Conservation (phyloP, 2,797 vertebrate species). For the Heteromormyrus szaboi region DNA sequence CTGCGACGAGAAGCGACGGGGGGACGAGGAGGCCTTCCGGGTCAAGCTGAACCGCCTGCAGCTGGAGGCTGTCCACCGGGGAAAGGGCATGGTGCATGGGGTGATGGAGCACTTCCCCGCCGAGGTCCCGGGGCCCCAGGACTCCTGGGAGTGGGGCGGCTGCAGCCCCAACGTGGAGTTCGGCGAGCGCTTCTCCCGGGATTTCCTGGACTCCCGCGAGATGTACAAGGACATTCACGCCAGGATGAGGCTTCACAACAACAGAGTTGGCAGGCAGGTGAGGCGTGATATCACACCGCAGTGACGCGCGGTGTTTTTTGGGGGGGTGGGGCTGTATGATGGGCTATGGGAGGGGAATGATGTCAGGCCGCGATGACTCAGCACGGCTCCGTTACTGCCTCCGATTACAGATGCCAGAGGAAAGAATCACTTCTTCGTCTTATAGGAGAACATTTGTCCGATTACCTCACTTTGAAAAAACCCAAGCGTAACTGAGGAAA, state of each 20-base stretch:
- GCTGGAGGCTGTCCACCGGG: slow-evolving; percentile 87
- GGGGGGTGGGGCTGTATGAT: not conserved
- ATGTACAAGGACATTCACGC: slow-evolving; percentile 95
- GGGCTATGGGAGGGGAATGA: not conserved
- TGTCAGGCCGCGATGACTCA: slow-evolving; percentile 2
- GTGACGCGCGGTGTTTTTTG: not conserved
- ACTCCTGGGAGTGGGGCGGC: slow-evolving; percentile 98
- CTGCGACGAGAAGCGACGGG: slow-evolving; percentile 84
- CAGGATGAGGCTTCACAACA: slow-evolving; percentile 96
- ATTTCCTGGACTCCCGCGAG: slow-evolving; percentile 93
- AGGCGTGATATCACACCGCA: slow-evolving; percentile 42
- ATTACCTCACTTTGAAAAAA: slow-evolving; percentile 11
- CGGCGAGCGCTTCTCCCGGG: slow-evolving; percentile 92
- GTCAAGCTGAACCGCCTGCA: slow-evolving; percentile 87
- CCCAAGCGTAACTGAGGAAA: not conserved
- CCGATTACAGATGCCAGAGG: slow-evolving; percentile 15
- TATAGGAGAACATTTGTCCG: not conserved
- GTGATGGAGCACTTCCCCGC: slow-evolving; percentile 86
- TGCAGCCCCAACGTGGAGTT: slow-evolving; percentile 97
- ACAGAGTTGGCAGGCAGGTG: slow-evolving; percentile 94
- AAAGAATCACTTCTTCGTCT: slow-evolving; percentile 8
- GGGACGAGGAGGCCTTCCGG: slow-evolving; percentile 90
- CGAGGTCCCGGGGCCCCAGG: slow-evolving; percentile 79
- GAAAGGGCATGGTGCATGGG: slow-evolving; percentile 93
- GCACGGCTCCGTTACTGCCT: slow-evolving; percentile 4